Evolutionary conservation across 2,888 invertebrate species (phyloP).

Genomic region (Eutolmus rufibarbis): DNA sequence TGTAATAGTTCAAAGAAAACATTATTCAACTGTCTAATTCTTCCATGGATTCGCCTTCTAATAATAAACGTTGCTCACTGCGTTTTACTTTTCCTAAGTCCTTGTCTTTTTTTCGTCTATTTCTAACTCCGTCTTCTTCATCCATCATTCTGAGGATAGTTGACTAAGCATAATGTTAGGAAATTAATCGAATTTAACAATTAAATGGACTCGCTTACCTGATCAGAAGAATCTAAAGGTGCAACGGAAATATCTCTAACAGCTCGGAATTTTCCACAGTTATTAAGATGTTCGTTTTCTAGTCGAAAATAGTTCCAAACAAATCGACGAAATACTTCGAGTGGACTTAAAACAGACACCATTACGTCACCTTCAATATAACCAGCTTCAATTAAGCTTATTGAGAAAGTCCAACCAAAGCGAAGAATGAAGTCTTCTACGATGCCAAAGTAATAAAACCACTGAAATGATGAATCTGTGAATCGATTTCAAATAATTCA

Average conservation of each 20-base stretch:
- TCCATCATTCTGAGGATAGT: slow-evolving; percentile 63
- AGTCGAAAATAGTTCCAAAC: slow-evolving; percentile 90
- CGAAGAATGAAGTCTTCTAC: slow-evolving; percentile 80
- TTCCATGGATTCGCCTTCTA: slow-evolving; percentile 60
- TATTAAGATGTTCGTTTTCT: slow-evolving; percentile 89
- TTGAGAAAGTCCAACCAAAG: slow-evolving; percentile 79
- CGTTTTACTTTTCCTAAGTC: background rate
- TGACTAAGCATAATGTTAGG: slow-evolving; percentile 56
- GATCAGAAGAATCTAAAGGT: slow-evolving; percentile 78
- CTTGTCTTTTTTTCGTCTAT: slow-evolving; percentile 53
- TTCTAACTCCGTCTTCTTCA: slow-evolving; percentile 60
- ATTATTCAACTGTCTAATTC: slow-evolving; percentile 53
- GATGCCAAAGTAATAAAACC: slow-evolving; percentile 85
- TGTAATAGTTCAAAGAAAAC: background rate
- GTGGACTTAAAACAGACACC: slow-evolving; percentile 70
- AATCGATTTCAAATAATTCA: background rate
- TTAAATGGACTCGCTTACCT: slow-evolving; percentile 57
- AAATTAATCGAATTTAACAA: background rate
- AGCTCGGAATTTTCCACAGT: slow-evolving; percentile 88
- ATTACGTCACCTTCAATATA: slow-evolving; percentile 72
- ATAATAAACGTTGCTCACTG: slow-evolving; percentile 55
- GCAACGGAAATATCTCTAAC: slow-evolving; percentile 85
- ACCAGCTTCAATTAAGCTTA: slow-evolving; percentile 72
- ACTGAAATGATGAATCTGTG: slow-evolving; percentile 60
- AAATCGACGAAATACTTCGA: slow-evolving; percentile 78